A percentile compares a stretch with the other conserved stretches of the same genome.
Evolutionary conservation across 2,113 vertebrate genomes (phyloP).

Genomic region (Menura novaehollandiae): DNA sequence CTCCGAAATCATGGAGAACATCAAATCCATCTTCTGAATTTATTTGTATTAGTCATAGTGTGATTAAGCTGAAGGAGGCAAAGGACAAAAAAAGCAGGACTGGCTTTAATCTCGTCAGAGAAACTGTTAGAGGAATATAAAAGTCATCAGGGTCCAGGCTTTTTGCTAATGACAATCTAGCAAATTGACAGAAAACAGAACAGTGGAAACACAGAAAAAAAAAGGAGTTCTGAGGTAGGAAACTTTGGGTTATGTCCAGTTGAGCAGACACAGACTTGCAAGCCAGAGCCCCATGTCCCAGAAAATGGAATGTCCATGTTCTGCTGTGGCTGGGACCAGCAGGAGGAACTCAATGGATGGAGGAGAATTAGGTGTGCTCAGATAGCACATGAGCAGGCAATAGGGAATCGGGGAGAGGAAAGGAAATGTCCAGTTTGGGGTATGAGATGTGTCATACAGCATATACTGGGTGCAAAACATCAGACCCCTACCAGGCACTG

Average conservation of each 20-base stretch:
- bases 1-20: background rate
- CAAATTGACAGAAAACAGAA: background rate
- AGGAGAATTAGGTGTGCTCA: background rate
- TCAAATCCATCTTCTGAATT: background rate
- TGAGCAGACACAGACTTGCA: background rate
- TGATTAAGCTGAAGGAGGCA: background rate
- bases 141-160: background rate
- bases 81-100: background rate
- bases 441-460: background rate
- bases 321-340: background rate
- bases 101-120: background rate
- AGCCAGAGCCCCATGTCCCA: background rate
- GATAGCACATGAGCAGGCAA: background rate
- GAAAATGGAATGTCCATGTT: background rate
- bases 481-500: background rate
- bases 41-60: background rate
- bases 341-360: background rate
- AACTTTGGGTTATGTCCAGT: background rate
- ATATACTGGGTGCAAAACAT: background rate
- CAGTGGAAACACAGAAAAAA: background rate
- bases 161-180: background rate
- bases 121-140: background rate
- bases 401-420: rapidly evolving
- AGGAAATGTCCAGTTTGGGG: background rate
- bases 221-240: background rate